Conservation (phyloP, 1,140 invertebrate genomes). For the Venturia canescens region DNA sequence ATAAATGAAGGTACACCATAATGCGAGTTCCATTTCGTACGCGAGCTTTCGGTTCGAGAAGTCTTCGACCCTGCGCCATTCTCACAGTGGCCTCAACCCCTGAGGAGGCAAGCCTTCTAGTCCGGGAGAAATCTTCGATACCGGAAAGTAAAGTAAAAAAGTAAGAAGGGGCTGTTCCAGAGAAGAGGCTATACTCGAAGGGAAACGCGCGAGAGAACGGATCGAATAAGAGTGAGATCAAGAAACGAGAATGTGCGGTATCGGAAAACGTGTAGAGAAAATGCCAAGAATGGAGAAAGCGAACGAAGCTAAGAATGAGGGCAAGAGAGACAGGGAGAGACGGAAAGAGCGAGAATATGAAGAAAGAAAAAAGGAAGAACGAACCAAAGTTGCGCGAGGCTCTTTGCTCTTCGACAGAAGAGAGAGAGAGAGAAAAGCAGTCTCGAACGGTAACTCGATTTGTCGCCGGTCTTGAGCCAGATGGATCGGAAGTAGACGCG, state of each 20-base stretch:
- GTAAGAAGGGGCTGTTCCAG: slow-evolving; percentile 13
- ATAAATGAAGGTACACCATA: neutral
- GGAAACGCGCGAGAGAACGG: neutral
- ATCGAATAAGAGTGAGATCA: neutral
- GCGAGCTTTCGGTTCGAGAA: slow-evolving; percentile 52
- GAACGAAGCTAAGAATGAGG: neutral
- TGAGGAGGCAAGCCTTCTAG: neutral
- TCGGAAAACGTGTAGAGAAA: slow-evolving; percentile 26
- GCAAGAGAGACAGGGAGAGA: neutral
- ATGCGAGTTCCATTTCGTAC: slow-evolving; percentile 1
- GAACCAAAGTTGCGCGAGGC: slow-evolving; percentile 59
- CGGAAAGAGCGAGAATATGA: neutral
- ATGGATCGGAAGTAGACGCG: slow-evolving; percentile 71
- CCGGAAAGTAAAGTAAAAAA: slow-evolving; percentile 51
- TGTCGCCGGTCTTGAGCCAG: slow-evolving; percentile 70
- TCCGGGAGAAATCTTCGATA: slow-evolving; percentile 38
- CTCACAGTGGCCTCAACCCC: slow-evolving; percentile 11
- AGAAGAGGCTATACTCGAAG: neutral
- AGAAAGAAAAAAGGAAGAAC: slow-evolving; percentile 58
- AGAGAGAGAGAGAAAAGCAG: slow-evolving; percentile 49
- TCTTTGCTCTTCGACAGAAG: slow-evolving; percentile 62
- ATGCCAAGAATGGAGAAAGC: neutral
- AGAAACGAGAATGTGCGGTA: slow-evolving; percentile 30
- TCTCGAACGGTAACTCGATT: slow-evolving; percentile 69
- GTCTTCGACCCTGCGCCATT: slow-evolving; percentile 22